A percentile compares a stretch with the other conserved stretches of the same genome.
Conservation (phyloP, 2,113 vertebrate species). For the Laticauda laticaudata region DNA sequence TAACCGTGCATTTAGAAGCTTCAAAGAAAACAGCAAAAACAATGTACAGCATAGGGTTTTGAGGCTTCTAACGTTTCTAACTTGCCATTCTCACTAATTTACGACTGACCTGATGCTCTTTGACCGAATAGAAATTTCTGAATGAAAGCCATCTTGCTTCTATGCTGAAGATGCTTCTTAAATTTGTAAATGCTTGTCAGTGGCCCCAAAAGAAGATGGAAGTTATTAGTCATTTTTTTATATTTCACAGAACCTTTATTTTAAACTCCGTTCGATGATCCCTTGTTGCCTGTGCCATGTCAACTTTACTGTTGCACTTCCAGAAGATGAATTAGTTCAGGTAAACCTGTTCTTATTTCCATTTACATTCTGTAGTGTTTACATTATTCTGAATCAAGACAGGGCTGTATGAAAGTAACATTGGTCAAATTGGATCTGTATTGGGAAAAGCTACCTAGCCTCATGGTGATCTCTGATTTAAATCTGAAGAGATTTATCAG, state of each 20-base stretch:
- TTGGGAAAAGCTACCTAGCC: neutral
- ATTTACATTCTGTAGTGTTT: neutral
- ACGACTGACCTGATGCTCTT: neutral
- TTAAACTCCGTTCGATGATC: conserved; percentile 94
- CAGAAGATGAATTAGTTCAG: conserved; percentile 97
- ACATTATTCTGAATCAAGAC: neutral
- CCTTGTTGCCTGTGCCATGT: conserved; percentile 97
- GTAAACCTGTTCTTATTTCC: conserved; percentile 61
- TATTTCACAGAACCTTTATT: conserved; percentile 89
- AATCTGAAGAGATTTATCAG: neutral
- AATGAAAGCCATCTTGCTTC: neutral
- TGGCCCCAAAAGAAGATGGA: neutral
- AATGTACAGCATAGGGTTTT: neutral
- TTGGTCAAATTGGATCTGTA: neutral
- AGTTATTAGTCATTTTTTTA: conserved; percentile 29
- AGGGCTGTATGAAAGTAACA: neutral
- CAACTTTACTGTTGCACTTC: conserved; percentile 94
- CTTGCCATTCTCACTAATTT: neutral
- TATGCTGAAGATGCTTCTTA: neutral
- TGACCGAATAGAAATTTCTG: neutral
- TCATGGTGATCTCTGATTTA: neutral
- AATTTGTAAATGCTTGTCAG: neutral
- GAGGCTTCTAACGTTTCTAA: neutral
- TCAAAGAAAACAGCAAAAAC: neutral
- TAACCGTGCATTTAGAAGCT: neutral